phyloP scores from a whole-genome alignment of 2,113 vertebrate species.

The Alethe castanea region DNA sequence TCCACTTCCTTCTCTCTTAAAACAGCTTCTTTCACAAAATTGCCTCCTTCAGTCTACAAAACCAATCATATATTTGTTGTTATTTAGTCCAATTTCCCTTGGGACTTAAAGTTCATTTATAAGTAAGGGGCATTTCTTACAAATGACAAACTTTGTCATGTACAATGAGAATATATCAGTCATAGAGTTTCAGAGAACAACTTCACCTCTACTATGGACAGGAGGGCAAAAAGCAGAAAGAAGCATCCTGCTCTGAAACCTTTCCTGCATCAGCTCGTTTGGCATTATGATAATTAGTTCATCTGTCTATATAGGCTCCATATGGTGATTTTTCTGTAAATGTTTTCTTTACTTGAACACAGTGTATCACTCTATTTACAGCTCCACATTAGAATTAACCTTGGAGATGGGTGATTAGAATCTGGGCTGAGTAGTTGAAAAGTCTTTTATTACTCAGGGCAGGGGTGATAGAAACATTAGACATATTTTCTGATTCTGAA shows the following conservation, averaged over 20 bases:
- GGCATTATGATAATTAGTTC: slow-evolving; percentile 58
- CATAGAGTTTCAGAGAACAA: background rate
- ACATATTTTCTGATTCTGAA: background rate
- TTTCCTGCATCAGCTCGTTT: slow-evolving; percentile 31
- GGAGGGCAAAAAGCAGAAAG: slow-evolving; percentile 48
- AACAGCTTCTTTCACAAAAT: background rate
- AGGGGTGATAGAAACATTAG: background rate
- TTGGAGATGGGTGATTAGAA: slow-evolving; percentile 35
- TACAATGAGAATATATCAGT: background rate
- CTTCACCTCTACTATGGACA: background rate
- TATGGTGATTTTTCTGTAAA: slow-evolving; percentile 61
- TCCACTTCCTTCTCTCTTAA: background rate
- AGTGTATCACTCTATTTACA: slow-evolving; percentile 44
- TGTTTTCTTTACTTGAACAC: slow-evolving; percentile 61
- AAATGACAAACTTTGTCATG: background rate
- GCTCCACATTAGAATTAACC: slow-evolving; percentile 47
- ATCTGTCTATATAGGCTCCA: slow-evolving; percentile 55
- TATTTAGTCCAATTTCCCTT: background rate
- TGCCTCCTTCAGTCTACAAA: background rate
- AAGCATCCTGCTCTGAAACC: slow-evolving; percentile 31
- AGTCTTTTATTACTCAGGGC: background rate
- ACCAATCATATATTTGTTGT: background rate
- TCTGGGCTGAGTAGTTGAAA: background rate
- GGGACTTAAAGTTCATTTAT: background rate
- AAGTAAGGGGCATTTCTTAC: background rate